A percentile compares a stretch with the other conserved stretches of the same genome.
Conservation (phyloP, 2,113 vertebrate species). For the Indicator indicator region DNA sequence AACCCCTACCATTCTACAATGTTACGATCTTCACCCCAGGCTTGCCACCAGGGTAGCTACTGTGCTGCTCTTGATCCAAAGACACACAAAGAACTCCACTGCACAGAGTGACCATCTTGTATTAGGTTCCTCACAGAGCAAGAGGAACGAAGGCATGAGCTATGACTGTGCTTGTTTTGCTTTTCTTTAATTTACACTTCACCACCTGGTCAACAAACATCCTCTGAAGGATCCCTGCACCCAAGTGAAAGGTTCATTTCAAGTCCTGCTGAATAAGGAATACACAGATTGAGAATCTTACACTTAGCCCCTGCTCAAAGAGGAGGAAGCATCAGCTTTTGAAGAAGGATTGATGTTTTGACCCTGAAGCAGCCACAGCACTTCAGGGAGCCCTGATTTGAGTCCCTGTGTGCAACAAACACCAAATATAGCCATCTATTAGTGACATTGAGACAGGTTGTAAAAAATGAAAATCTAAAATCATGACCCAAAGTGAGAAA, state of each 20-base stretch:
- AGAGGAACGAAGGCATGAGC: not conserved
- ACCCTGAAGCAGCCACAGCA: not conserved
- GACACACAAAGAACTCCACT: not conserved
- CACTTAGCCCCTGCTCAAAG: not conserved
- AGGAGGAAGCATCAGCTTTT: not conserved
- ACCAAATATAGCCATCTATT: not conserved
- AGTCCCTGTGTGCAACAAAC: not conserved
- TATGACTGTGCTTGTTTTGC: not conserved
- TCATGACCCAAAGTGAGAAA: not conserved
- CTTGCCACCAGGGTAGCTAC: not conserved
- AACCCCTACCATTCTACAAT: no score
- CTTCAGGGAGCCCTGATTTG: not conserved
- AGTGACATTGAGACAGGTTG: not conserved
- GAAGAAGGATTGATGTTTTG: not conserved
- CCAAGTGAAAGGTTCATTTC: fast-evolving
- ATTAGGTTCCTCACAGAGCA: not conserved
- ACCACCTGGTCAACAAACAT: not conserved
- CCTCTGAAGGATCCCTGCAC: not conserved
- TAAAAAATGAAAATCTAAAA: not conserved
- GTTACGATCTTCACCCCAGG: no score
- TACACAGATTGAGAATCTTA: not conserved
- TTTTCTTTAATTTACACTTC: not conserved
- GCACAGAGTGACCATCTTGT: not conserved
- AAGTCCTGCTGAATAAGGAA: not conserved
- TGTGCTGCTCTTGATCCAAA: not conserved